Conservation (phyloP, 2,888 invertebrate genomes). For the Caenorhabditis imperialis region DNA sequence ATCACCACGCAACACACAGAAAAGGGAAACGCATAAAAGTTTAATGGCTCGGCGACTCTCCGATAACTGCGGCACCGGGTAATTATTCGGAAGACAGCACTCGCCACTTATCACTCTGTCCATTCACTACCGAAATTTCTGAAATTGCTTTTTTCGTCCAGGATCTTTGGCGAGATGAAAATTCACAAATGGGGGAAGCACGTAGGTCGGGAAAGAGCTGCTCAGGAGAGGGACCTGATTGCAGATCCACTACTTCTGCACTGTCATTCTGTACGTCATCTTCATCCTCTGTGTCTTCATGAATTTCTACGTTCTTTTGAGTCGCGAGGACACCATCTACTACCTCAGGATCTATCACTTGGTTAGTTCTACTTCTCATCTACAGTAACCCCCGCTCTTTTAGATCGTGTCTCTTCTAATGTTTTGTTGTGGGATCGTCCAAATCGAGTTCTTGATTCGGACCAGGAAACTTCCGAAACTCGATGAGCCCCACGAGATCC, state of each 20-base stretch:
- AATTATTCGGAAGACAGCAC: constrained; percentile 37
- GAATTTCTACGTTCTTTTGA: constrained; percentile 73
- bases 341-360: constrained; percentile 74
- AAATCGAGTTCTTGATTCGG: constrained; percentile 72
- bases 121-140: constrained; percentile 24
- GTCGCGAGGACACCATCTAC: constrained; percentile 72
- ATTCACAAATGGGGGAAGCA: constrained; percentile 42
- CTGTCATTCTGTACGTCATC: constrained; percentile 65
- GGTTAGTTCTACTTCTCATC: constrained; percentile 49
- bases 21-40: constrained; percentile 40
- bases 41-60: constrained; percentile 32
- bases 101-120: constrained; percentile 26
- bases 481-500: constrained; percentile 73
- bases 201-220: constrained; percentile 17
- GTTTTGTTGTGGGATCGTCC: constrained; percentile 67
- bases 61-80: constrained; percentile 8
- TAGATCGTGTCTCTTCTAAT: constrained; percentile 74
- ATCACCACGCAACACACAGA: constrained; percentile 40
- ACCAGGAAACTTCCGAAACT: constrained; percentile 71
- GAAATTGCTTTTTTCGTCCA: too few relatives aligned
- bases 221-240: too few relatives aligned
- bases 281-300: constrained; percentile 72
- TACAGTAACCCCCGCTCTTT: neutral
- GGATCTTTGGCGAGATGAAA: too few relatives aligned
- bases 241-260: constrained; percentile 68